Conservation (phyloP, 2,113 vertebrate species). For the Carettochelys insculpta region DNA sequence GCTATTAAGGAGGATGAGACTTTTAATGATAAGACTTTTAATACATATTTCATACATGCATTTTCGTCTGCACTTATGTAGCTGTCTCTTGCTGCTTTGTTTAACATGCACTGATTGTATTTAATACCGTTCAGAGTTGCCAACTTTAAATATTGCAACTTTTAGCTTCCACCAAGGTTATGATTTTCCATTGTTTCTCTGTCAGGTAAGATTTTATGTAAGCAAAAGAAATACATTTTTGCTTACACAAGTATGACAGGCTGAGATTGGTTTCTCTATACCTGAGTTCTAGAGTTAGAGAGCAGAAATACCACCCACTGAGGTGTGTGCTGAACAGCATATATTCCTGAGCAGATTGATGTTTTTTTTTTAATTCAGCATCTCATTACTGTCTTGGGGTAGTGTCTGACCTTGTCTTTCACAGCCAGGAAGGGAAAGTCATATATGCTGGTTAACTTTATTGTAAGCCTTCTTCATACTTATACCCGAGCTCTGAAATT, state of each 20-base stretch:
- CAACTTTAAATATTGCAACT: neutral
- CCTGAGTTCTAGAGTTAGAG: neutral
- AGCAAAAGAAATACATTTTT: neutral
- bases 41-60: neutral
- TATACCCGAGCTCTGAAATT: neutral
- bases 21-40: too few species aligned
- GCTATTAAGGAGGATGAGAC: neutral
- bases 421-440: neutral
- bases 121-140: rapidly evolving
- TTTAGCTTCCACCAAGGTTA: neutral
- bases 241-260: rapidly evolving
- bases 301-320: neutral
- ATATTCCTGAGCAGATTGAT: rapidly evolving
- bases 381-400: rapidly evolving
- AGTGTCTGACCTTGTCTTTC: neutral
- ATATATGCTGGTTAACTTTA: neutral
- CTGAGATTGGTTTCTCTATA: rapidly evolving
- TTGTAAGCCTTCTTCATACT: neutral
- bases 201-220: neutral
- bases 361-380: rapidly evolving
- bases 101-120: rapidly evolving
- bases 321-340: neutral
- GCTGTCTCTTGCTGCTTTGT: neutral
- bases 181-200: neutral
- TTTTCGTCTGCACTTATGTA: rapidly evolving